These are phyloP conservation scores for Rhopalosiphum nymphaeae DNA, from an alignment of 2,888 invertebrate genomes.

Conservation along the genomic window DNA sequence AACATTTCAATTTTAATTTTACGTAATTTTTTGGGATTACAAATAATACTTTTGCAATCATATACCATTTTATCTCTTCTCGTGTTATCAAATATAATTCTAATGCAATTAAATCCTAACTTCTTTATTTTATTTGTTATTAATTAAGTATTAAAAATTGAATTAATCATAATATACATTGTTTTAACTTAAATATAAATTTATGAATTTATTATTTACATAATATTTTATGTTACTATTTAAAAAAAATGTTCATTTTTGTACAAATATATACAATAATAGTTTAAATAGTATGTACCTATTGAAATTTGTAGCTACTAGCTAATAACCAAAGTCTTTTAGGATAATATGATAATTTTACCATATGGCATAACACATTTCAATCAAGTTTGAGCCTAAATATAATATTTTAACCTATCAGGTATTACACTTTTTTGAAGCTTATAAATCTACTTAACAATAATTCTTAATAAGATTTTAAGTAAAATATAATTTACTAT, in stretches of 20 bases:
- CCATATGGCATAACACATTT: conserved; percentile 1
- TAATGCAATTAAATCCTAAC: neutral
- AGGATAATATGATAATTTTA: neutral
- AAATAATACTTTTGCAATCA: neutral
- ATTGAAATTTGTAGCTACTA: neutral
- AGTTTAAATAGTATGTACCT: neutral
- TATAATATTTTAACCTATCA: neutral
- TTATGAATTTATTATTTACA: neutral
- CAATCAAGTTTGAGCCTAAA: neutral
- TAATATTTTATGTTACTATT: neutral
- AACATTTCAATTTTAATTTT: too few relatives aligned
- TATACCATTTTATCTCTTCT: too few relatives aligned
- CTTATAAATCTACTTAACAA: neutral
- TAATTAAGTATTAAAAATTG: neutral
- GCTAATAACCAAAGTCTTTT: neutral
- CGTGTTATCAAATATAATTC: neutral
- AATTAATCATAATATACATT: neutral
- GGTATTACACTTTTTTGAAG: neutral
- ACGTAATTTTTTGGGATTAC: neutral
- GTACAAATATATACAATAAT: neutral
- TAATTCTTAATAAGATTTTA: neutral
- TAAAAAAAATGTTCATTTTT: neutral
- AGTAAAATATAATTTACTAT: neutral
- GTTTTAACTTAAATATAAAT: neutral
- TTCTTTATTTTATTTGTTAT: neutral